These are phyloP conservation scores for Leucophora obtusa DNA, from an alignment of 2,888 invertebrate genomes.

Conservation along the genomic window DNA sequence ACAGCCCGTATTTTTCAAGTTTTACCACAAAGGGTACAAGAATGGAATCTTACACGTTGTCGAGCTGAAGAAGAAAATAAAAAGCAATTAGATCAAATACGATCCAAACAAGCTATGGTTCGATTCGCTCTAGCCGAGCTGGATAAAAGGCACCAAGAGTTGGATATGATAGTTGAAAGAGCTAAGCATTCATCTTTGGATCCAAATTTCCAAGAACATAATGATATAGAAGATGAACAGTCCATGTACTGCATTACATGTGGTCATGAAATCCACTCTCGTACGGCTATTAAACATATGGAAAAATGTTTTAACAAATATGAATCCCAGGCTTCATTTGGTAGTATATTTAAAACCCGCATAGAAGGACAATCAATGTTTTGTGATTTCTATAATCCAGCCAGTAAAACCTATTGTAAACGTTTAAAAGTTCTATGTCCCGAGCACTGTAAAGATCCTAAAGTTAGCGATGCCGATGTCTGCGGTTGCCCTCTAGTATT, in stretches of 20 bases:
- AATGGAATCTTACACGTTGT: constrained; percentile 93
- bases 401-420: constrained; percentile 96
- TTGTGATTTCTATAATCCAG: constrained; percentile 95
- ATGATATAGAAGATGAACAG: constrained; percentile 83
- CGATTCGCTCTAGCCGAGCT: constrained; percentile 88
- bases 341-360: constrained; percentile 94
- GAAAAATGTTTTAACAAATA: constrained; percentile 99
- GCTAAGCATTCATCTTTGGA: constrained; percentile 87
- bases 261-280: constrained; percentile 95
- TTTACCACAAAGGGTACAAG: constrained; percentile 93
- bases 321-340: constrained; percentile 97
- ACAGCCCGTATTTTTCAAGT: constrained; percentile 90
- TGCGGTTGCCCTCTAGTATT: constrained; percentile 95
- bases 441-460: constrained; percentile 96
- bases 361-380: constrained; percentile 98
- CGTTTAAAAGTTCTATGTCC: constrained; percentile 96
- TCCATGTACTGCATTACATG: constrained; percentile 98
- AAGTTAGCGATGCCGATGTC: constrained; percentile 91
- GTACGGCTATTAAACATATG: constrained; percentile 96
- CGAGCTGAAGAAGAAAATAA: constrained; percentile 91
- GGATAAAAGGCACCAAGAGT: constrained; percentile 86
- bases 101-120: constrained; percentile 88
- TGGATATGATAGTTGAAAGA: constrained; percentile 89
- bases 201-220: constrained; percentile 80
- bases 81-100: constrained; percentile 84